Evolutionary conservation across 2,888 invertebrate species (phyloP), one percentile per base, ranked within the genome.

Genomic region (Plebejus argus): DNA sequence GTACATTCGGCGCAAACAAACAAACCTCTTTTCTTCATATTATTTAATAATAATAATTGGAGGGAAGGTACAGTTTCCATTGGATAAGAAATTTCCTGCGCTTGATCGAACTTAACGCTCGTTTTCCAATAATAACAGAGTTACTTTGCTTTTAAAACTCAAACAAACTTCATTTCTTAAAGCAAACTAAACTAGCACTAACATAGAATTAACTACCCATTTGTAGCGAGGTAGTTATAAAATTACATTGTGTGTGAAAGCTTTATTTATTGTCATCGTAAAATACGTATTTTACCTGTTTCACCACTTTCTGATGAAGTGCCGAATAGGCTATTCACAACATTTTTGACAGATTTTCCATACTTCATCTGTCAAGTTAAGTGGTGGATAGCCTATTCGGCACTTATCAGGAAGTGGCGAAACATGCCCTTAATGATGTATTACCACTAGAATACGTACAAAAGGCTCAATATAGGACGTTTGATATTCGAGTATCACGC

Each of bases 211-310:
- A 71, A 71, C 71, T 71, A 39, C n/a, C 39, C 35, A 10, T 71
- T 71, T 71, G 66, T 66, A 66, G 28, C 28, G 15, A 33, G 39
- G 35, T n/a, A 39, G 71, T 39, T 71, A 39, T 39, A 71, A 71
- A 71, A 71, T 70, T 71, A 71, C 71, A 20, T 39, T 71, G 71
- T 71, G 39, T 20, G 71, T 71, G 10, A 39, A 71, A 71, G 71
- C 39, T 66, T 66, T 18, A 66, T 66, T 61, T 23, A 61, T 61
- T 61, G 61, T 12, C 23, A 12, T 61, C 61, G 23, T 61, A 23
- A 61, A 58, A 61, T 23, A 20, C 12, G 12, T 10, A 45, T 45
- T 45, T 45, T 3, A n/a, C n/a, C n/a, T n/a, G n/a, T n/a, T n/a
- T n/a, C n/a, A n/a, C n/a, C n/a, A n/a, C n/a, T n/a, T n/a, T n/a